These are phyloP conservation scores for Cynopterus sphinx DNA, from an alignment of 2,797 vertebrate species.

Conservation along the genomic window DNA sequence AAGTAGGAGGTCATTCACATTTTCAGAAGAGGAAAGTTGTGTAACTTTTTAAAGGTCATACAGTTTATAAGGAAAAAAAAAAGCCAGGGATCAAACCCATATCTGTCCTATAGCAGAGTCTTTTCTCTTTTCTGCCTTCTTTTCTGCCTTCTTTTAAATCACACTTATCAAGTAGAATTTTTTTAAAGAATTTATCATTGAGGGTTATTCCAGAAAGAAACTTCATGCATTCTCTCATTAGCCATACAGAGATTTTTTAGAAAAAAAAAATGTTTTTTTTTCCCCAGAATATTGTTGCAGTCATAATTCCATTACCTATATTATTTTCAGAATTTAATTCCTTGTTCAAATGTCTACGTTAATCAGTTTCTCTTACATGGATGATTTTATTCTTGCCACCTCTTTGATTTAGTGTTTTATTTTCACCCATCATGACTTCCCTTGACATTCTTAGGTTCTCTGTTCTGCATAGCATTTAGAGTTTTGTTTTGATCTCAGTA, in stretches of 20 bases:
- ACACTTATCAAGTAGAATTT: not conserved
- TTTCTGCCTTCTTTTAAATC: not conserved
- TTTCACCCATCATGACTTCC: not conserved
- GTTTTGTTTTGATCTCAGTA: not conserved
- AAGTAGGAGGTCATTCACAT: not conserved
- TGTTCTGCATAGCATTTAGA: not conserved
- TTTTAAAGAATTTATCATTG: not conserved
- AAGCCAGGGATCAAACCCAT: not conserved
- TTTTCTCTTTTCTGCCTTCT: not conserved
- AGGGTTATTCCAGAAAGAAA: not conserved
- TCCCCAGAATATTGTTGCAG: not conserved
- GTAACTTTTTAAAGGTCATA: not conserved
- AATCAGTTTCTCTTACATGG: not conserved
- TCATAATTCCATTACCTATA: not conserved
- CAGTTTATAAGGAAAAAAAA: not conserved
- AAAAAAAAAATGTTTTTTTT: not conserved
- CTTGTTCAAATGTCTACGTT: not conserved
- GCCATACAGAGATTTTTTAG: not conserved
- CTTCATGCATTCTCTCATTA: not conserved
- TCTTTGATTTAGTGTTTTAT: not conserved
- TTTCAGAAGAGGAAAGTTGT: not conserved
- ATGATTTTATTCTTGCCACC: not conserved
- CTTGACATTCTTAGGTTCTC: not conserved
- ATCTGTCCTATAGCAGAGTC: not conserved
- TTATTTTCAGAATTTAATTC: not conserved